phyloP scores from a whole-genome alignment of 2,113 vertebrate species.

The Tyrannus savana region DNA sequence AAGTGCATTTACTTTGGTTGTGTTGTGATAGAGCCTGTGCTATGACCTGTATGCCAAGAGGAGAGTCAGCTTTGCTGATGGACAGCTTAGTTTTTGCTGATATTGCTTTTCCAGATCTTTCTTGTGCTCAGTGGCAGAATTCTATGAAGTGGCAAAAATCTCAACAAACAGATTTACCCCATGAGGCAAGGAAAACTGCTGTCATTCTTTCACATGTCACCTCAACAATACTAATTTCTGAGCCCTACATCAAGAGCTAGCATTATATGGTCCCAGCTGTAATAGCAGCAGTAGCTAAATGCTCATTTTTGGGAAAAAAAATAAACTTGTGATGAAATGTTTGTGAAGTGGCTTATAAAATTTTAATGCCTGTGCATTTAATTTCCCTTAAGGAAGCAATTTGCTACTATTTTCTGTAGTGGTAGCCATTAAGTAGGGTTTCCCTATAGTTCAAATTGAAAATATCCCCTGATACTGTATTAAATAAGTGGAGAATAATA shows the following conservation, averaged over 20 bases:
- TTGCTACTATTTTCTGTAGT: neutral
- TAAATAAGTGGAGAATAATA: neutral
- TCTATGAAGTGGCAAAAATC: constrained; percentile 26
- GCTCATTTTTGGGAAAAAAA: neutral
- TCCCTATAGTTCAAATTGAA: neutral
- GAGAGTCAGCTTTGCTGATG: constrained; percentile 11
- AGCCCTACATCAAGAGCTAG: neutral
- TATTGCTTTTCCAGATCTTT: neutral
- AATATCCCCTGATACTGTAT: neutral
- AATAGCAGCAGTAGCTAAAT: neutral
- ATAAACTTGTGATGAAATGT: neutral
- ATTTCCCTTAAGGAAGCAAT: neutral
- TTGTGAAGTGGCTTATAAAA: neutral
- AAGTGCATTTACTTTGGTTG: neutral
- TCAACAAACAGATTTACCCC: neutral
- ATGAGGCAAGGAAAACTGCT: neutral
- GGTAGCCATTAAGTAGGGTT: neutral
- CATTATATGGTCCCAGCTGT: neutral
- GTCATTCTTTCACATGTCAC: neutral
- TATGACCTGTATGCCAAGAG: neutral
- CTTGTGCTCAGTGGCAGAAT: constrained; percentile 45
- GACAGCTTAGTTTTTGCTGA: neutral
- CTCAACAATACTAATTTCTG: neutral
- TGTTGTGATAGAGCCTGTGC: constrained; percentile 46
- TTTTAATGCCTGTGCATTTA: neutral